Percentiles rank a stretch among this genome's conserved stretches.
Conservation (phyloP, 2,797 vertebrate genomes). For the Sciurus carolinensis region DNA sequence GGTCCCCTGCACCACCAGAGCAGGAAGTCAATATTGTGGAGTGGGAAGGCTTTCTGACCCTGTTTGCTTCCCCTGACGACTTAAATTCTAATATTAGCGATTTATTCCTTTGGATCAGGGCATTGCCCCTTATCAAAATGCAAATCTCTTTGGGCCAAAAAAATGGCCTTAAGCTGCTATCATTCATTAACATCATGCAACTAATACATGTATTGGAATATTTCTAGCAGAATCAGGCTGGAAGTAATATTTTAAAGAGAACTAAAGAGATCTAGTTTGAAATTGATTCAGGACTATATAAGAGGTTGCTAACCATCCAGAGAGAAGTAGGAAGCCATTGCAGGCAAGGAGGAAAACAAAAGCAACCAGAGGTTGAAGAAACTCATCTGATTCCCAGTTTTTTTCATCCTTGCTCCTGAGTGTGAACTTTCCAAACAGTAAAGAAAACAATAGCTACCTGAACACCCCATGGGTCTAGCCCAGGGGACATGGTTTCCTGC, state of each 20-base stretch:
- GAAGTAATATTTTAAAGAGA: conserved; percentile 54
- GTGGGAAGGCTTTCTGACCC: conserved; percentile 23
- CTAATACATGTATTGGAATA: conserved; percentile 58
- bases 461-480: neutral
- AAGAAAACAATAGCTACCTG: neutral
- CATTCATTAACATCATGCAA: conserved; percentile 70
- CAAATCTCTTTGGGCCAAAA: conserved; percentile 54
- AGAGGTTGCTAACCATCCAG: neutral
- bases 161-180: conserved; percentile 49
- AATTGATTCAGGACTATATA: conserved; percentile 23
- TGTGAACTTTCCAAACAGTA: neutral
- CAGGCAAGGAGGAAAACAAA: neutral
- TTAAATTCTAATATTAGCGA: conserved; percentile 46
- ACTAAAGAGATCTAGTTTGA: conserved; percentile 29
- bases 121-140: conserved; percentile 74
- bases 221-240: conserved; percentile 56
- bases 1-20: neutral
- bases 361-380: neutral
- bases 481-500: neutral
- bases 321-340: neutral
- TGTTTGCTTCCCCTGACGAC: conserved; percentile 32
- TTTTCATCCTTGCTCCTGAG: neutral
- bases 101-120: conserved; percentile 55
- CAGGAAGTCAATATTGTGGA: neutral
- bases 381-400: neutral